Evolutionary conservation across 2,797 vertebrate genomes (phyloP), one percentile per base, ranked within the genome.

Genomic region (Staurois parvus): DNA sequence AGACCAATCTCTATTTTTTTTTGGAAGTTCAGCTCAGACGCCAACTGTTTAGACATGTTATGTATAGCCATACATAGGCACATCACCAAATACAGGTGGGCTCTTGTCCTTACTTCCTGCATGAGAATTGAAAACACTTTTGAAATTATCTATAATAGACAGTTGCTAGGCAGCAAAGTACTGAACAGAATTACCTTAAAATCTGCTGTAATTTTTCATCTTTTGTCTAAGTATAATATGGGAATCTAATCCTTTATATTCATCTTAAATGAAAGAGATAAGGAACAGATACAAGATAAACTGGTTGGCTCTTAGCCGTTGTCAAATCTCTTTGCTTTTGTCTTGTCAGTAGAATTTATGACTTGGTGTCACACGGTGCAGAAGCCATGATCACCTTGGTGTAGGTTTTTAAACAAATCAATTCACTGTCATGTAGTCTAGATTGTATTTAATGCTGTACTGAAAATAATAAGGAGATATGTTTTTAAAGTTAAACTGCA

Each of bases 201-300:
- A 73, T 73, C 40, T 29, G n/a, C 40, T 15, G 15, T 34, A 40
- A 72, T 42, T 37, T 72, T 15, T 73, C 72, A 45, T 73, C 26
- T 5, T 45, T n/a, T 73, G 72, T 73, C 72, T 48, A 73, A 48
- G 37, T 26, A 48, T 48, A 73, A 12, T 17, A 45, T 26, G n/a
- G n/a, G 42, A 29, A 73, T 73, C 24, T 28, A 6, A 48, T 73
- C 42, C 12, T 29, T 42, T 28, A 45, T 45, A 29, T 45, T 73
- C 40, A 73, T 26, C 40, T 73, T 73, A 73, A 45, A 26, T 73
- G 40, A 73, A 73, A 29, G 40, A 28, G 72, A 45, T 73, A 42
- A 24, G 11, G 26, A 26, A 28, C n/a, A 28, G n/a, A 48, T 73
- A 48, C 42, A 73, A 73, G 37, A 72, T 45, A 73, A 73, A 73